A percentile compares a stretch with the other conserved stretches of the same genome.
phyloP scores from a whole-genome alignment of 2,797 vertebrate genomes.

The Microtus obscurus region DNA sequence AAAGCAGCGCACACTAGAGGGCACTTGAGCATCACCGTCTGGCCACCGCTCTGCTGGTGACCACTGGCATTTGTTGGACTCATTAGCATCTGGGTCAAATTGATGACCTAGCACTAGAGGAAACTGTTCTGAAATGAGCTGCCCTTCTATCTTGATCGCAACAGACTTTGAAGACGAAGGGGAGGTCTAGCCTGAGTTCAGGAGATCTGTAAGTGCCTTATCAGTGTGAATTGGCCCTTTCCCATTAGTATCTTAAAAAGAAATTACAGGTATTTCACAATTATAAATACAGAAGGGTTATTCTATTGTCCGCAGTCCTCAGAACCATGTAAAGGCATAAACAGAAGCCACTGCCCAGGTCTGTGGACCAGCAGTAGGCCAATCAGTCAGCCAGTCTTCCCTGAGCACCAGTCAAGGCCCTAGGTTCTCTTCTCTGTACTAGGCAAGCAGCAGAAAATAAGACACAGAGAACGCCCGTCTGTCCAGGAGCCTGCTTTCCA shows the following conservation, averaged over 20 bases:
- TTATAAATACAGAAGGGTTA: conserved; percentile 5
- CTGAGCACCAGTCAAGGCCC: background rate
- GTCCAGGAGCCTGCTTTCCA: background rate
- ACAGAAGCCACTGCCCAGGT: background rate
- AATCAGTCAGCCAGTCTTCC: background rate
- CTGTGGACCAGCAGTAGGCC: background rate
- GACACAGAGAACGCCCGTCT: background rate
- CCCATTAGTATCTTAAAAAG: conserved; percentile 34
- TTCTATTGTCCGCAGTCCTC: background rate
- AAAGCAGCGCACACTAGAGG: conserved; percentile 78
- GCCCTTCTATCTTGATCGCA: conserved; percentile 72
- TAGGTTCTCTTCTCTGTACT: background rate
- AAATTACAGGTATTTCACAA: conserved; percentile 60
- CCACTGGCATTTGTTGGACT: conserved; percentile 66
- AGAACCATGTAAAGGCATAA: background rate
- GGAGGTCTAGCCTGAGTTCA: conserved; percentile 20
- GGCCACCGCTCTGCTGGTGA: background rate
- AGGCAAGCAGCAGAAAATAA: background rate
- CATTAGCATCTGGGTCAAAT: conserved; percentile 74
- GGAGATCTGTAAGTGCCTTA: conserved; percentile 35
- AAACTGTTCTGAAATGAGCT: conserved; percentile 67
- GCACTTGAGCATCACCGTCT: conserved; percentile 74
- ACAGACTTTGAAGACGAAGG: conserved; percentile 74
- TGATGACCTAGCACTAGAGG: conserved; percentile 76
- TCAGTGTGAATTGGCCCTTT: conserved; percentile 10